phyloP scores from a whole-genome alignment of 2,888 invertebrate genomes.

The Dryobotodes eremita region DNA sequence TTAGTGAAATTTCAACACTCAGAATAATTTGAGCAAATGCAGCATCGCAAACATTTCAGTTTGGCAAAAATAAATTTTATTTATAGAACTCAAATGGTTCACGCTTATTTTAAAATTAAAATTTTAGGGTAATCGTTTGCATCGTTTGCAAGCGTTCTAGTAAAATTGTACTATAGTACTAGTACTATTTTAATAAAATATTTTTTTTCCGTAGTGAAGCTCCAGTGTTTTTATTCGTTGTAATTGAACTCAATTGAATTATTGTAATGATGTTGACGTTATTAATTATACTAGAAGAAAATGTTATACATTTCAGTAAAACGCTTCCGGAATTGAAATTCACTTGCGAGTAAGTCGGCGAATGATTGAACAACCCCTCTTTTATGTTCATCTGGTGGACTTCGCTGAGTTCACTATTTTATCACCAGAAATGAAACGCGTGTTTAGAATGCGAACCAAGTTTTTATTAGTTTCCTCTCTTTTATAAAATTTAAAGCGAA shows the following conservation, averaged over 20 bases:
- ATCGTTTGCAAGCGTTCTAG: background rate
- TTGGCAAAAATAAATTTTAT: background rate
- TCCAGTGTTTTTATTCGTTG: background rate
- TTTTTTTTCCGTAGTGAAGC: background rate
- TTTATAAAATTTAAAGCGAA: conserved; percentile 48
- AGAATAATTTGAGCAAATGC: conserved; percentile 20
- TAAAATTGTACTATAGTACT: no score
- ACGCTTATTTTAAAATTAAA: background rate
- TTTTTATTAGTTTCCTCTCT: conserved; percentile 55
- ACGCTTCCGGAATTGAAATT: conserved; percentile 67
- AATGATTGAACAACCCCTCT: conserved; percentile 71
- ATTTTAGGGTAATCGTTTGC: background rate
- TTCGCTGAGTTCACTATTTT: conserved; percentile 89
- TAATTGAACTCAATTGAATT: background rate
- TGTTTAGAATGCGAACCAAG: conserved; percentile 50
- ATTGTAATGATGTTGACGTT: conserved; percentile 28
- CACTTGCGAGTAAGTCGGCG: conserved; percentile 68
- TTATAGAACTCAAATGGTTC: conserved; percentile 12
- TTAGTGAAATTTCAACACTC: conserved; percentile 52
- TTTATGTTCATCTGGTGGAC: conserved; percentile 79
- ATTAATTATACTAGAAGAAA: conserved; percentile 63
- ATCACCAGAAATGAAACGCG: conserved; percentile 72
- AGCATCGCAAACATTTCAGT: conserved; percentile 5
- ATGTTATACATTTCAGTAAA: conserved; percentile 58
- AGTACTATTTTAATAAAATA: background rate